Percentiles rank a stretch among this genome's conserved stretches.
Conservation (phyloP, 2,888 invertebrate species). For the Arctia plantaginis region DNA sequence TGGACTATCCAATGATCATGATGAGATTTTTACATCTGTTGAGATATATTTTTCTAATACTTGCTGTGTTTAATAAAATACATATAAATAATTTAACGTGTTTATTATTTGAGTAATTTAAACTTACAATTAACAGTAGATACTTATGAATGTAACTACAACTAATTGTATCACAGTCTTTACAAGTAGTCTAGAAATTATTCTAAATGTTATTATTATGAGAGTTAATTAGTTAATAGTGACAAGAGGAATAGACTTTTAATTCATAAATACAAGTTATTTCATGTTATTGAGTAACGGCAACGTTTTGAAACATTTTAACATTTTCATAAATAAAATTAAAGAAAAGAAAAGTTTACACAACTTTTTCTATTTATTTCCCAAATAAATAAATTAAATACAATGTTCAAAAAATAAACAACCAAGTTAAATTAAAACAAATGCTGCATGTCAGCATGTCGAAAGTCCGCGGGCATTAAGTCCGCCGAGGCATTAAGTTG, state of each 20-base stretch:
- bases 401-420: too few relatives aligned
- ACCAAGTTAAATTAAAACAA: background rate
- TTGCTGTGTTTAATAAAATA: background rate
- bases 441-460: background rate
- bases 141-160: background rate
- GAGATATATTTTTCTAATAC: background rate
- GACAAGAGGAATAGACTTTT: too few relatives aligned
- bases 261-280: background rate
- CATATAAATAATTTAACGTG: background rate
- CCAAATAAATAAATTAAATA: too few relatives aligned
- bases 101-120: background rate
- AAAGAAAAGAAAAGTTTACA: background rate
- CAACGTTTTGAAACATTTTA: background rate
- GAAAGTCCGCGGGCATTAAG: background rate
- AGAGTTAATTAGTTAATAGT: background rate
- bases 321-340: background rate
- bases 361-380: too few relatives aligned
- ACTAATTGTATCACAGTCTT: background rate
- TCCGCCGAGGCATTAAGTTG: too few relatives aligned
- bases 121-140: background rate
- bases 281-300: too few relatives aligned
- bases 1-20: too few relatives aligned
- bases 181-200: background rate
- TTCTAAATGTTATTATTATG: background rate
- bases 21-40: too few relatives aligned